A percentile compares a stretch with the other conserved stretches of the same genome.
phyloP scores from a whole-genome alignment of 2,888 invertebrate genomes.

The Campopleginae sp. region DNA sequence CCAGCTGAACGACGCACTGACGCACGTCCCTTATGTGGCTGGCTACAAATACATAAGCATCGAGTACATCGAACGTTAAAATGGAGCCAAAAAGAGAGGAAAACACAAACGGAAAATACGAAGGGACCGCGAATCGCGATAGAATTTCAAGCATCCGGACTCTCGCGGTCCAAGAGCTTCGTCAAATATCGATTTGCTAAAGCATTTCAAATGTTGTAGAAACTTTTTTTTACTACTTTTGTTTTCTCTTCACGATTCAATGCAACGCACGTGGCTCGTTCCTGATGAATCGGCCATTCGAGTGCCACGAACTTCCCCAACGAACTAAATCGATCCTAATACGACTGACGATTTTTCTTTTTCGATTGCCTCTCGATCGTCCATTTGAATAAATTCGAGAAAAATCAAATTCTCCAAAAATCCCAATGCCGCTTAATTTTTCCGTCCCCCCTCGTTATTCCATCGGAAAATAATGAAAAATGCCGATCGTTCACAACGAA shows the following conservation, averaged over 20 bases:
- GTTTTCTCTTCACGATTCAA: slow-evolving; percentile 16
- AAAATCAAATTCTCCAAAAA: neutral
- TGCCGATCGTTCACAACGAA: too few relatives aligned
- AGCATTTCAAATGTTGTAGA: slow-evolving; percentile 52
- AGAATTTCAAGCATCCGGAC: slow-evolving; percentile 55
- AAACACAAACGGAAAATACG: slow-evolving; percentile 49
- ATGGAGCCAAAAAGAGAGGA: slow-evolving; percentile 47
- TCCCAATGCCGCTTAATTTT: too few relatives aligned
- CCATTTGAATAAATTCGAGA: neutral
- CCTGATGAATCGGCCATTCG: slow-evolving; percentile 1
- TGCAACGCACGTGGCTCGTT: slow-evolving; percentile 15
- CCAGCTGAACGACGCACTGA: slow-evolving; percentile 70
- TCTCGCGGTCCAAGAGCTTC: slow-evolving; percentile 53
- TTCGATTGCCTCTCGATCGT: too few relatives aligned
- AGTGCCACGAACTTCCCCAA: neutral
- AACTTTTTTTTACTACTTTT: slow-evolving; percentile 36
- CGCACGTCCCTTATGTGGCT: slow-evolving; percentile 44
- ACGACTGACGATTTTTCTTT: neutral
- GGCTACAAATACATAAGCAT: neutral
- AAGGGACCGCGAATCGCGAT: slow-evolving; percentile 63
- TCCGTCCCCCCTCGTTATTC: too few relatives aligned
- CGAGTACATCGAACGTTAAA: slow-evolving; percentile 29
- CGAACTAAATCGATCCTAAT: neutral
- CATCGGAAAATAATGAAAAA: too few relatives aligned
- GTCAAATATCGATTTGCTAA: slow-evolving; percentile 68